Conservation (phyloP, 2,113 vertebrate species). For the Riparia riparia region DNA sequence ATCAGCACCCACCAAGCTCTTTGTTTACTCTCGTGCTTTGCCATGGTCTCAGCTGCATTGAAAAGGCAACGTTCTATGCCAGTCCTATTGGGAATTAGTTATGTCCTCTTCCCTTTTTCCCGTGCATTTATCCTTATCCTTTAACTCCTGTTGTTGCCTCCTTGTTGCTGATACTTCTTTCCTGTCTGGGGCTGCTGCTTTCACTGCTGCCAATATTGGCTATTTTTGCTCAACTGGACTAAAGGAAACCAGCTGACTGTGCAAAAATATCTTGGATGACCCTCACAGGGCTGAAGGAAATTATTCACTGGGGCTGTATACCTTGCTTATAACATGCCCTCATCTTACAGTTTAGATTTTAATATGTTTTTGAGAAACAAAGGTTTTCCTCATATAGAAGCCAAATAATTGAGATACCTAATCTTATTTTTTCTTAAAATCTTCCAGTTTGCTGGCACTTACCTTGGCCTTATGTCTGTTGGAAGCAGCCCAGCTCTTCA, state of each 20-base stretch:
- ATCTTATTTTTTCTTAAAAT: conserved; percentile 1
- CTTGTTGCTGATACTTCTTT: background rate
- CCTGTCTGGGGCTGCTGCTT: background rate
- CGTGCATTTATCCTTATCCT: background rate
- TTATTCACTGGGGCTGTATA: background rate
- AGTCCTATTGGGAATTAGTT: background rate
- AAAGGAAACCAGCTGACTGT: background rate
- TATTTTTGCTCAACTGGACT: background rate
- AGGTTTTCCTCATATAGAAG: background rate
- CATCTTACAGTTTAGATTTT: background rate
- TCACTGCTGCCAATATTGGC: background rate
- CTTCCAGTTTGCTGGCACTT: background rate
- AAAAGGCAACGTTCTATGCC: background rate
- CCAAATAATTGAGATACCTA: background rate
- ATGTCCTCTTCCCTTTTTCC: background rate
- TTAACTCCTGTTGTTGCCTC: background rate
- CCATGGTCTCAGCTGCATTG: background rate
- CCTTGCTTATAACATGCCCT: rapidly evolving
- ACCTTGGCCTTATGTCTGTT: background rate
- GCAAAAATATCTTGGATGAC: background rate
- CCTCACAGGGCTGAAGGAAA: background rate
- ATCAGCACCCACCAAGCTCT: background rate
- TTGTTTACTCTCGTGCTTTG: background rate
- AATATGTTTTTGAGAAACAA: background rate
- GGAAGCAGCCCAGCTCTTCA: conserved; percentile 5